These are phyloP conservation scores for Ganaspis sp. DNA, from an alignment of 1,140 invertebrate species.

Conservation along the genomic window DNA sequence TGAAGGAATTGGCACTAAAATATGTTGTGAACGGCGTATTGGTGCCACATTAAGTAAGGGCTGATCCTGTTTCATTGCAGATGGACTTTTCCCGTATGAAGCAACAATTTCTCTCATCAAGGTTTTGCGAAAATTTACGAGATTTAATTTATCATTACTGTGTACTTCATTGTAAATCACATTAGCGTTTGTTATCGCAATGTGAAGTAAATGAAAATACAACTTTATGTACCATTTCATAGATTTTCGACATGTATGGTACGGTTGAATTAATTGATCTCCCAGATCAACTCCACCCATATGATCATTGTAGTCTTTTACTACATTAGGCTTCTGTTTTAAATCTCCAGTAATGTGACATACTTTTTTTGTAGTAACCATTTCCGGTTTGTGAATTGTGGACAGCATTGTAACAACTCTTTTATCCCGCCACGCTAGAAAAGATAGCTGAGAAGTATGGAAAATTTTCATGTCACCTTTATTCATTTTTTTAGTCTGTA, in stretches of 20 bases:
- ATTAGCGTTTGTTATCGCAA: too few species aligned
- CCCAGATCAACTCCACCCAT: slow-evolving; percentile 30
- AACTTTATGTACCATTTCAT: slow-evolving; percentile 26
- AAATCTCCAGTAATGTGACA: background rate
- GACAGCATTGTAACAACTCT: slow-evolving; percentile 7
- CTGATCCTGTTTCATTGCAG: too few species aligned
- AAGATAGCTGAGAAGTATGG: slow-evolving; percentile 8
- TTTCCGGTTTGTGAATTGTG: slow-evolving; percentile 8
- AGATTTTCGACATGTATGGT: background rate
- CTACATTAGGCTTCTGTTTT: slow-evolving; percentile 29
- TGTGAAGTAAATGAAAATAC: too few species aligned
- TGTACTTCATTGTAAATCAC: too few species aligned
- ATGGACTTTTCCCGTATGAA: too few species aligned
- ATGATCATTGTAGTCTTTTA: slow-evolving; percentile 28
- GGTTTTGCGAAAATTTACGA: too few species aligned
- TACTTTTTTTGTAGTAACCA: slow-evolving; percentile 9
- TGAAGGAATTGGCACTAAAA: too few species aligned
- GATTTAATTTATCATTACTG: too few species aligned
- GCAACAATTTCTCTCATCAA: too few species aligned
- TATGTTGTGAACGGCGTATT: too few species aligned
- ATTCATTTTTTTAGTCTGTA: slow-evolving; percentile 32
- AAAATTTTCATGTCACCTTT: slow-evolving; percentile 30
- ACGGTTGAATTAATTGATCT: slow-evolving; percentile 7
- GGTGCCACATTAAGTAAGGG: too few species aligned
- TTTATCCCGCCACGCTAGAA: slow-evolving; percentile 29